These are phyloP conservation scores for Dendrocincla tyrannina DNA, from an alignment of 2,797 vertebrate species.

Conservation along the genomic window DNA sequence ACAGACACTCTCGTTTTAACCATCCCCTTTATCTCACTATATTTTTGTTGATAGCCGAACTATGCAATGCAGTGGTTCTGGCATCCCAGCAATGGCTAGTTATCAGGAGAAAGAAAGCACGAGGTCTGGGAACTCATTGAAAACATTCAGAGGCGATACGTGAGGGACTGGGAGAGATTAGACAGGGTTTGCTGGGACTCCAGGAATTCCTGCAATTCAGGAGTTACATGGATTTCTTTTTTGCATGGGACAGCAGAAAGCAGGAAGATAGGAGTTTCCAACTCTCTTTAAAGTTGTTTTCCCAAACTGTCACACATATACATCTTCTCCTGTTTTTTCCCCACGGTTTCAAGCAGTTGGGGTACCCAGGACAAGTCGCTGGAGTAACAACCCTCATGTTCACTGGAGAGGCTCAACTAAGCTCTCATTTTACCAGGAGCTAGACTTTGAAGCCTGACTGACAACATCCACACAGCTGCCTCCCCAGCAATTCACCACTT, in stretches of 20 bases:
- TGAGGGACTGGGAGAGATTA: conserved; percentile 68
- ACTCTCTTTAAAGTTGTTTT: background rate
- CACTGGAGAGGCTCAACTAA: background rate
- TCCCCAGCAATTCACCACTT: background rate
- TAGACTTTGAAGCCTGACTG: background rate
- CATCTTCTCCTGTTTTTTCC: background rate
- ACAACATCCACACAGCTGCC: conserved; percentile 15
- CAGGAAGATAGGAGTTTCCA: background rate
- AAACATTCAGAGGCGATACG: conserved; percentile 65
- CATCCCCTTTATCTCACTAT: conserved; percentile 63
- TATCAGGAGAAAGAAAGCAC: conserved; percentile 69
- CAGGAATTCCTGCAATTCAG: conserved; percentile 70
- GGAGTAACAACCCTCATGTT: background rate
- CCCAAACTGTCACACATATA: background rate
- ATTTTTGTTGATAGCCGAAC: conserved; percentile 71
- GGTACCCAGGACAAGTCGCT: background rate
- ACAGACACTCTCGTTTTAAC: conserved; percentile 20
- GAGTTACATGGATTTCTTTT: conserved; percentile 12
- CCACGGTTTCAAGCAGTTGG: background rate
- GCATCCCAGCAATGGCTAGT: conserved; percentile 70
- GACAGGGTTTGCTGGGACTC: conserved; percentile 44
- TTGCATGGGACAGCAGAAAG: background rate
- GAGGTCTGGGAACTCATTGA: conserved; percentile 67
- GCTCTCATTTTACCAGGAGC: conserved; percentile 7
- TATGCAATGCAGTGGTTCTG: conserved; percentile 66